Conservation (phyloP, 2,113 vertebrate genomes). For the Heliornis fulica region DNA sequence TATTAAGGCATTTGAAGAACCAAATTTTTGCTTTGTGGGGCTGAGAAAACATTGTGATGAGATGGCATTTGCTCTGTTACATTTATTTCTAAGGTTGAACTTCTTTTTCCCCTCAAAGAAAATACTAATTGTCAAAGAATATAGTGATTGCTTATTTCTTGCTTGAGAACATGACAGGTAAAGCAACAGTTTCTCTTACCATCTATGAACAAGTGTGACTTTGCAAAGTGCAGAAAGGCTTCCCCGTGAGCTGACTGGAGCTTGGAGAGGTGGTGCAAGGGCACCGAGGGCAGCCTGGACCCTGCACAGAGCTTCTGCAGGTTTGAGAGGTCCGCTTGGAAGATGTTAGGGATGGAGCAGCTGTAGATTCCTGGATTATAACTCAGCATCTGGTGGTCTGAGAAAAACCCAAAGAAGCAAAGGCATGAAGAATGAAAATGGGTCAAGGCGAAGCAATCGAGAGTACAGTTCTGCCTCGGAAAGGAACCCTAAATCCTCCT, state of each 20-base stretch:
- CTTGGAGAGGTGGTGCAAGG: constrained; percentile 50
- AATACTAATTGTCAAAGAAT: neutral
- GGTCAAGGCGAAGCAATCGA: neutral
- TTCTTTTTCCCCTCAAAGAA: neutral
- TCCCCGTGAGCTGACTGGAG: constrained; percentile 80
- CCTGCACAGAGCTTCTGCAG: constrained; percentile 78
- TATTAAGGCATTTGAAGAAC: neutral
- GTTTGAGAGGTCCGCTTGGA: constrained; percentile 72
- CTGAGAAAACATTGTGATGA: neutral
- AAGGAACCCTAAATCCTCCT: neutral
- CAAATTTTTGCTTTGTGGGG: neutral
- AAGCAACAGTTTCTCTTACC: constrained; percentile 73
- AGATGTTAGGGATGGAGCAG: constrained; percentile 82
- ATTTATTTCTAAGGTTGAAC: neutral
- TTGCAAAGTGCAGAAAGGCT: constrained; percentile 86
- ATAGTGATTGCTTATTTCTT: neutral
- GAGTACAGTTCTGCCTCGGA: neutral
- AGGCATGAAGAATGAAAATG: neutral
- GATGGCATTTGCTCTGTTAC: neutral
- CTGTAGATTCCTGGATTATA: constrained; percentile 86
- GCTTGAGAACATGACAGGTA: neutral
- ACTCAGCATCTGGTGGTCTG: constrained; percentile 83
- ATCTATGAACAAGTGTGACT: constrained; percentile 81
- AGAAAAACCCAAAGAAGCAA: constrained; percentile 11
- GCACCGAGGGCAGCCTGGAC: constrained; percentile 37